Conservation (phyloP, 1,140 invertebrate genomes). For the Aphaenogaster floridana region DNA sequence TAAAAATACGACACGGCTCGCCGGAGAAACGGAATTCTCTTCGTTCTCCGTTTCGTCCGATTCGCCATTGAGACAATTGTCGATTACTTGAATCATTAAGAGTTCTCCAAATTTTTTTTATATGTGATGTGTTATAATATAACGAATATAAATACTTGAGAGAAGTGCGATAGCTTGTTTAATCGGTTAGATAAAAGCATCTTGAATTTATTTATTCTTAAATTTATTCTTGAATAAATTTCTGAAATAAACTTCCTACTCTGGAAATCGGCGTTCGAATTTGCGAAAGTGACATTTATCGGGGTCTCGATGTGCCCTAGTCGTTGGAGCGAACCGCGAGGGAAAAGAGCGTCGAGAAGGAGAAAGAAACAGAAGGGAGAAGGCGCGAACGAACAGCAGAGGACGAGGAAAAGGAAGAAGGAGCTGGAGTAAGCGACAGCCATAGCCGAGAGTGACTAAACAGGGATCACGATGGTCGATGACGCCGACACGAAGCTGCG, state of each 20-base stretch:
- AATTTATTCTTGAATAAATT: too few species aligned
- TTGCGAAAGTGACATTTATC: conserved; percentile 25
- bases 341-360: neutral
- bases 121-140: too few species aligned
- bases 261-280: neutral
- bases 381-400: neutral
- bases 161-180: neutral
- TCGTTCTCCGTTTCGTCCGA: neutral
- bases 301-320: neutral
- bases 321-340: neutral
- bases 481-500: conserved; percentile 35
- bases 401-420: conserved; percentile 17
- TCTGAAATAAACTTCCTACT: neutral
- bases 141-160: neutral
- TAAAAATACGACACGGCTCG: conserved; percentile 52
- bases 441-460: conserved; percentile 56
- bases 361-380: neutral
- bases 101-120: neutral
- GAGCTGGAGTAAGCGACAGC: neutral
- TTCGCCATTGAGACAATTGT: neutral
- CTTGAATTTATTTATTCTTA: too few species aligned
- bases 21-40: conserved; percentile 37
- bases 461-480: conserved; percentile 49
- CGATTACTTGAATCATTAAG: neutral
- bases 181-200: neutral